A percentile compares a stretch with the other conserved stretches of the same genome.
These are phyloP conservation scores for Psilopogon haemacephalus DNA, from an alignment of 2,113 vertebrate species.

Conservation along the genomic window DNA sequence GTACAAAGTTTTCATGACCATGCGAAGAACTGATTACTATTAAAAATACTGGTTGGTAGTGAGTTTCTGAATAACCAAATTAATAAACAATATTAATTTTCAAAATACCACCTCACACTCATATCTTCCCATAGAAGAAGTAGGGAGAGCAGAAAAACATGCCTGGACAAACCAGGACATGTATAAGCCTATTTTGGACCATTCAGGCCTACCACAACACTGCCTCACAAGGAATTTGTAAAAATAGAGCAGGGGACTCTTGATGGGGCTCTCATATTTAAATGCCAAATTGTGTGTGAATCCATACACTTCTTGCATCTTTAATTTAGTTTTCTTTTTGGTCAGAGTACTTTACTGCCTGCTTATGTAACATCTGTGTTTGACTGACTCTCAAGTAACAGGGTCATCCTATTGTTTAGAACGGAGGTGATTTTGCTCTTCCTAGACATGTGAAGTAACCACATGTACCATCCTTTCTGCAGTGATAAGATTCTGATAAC, in stretches of 20 bases:
- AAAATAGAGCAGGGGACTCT: background rate
- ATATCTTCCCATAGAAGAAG: no score
- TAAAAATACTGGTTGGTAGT: no score
- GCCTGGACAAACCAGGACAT: no score
- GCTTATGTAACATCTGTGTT: background rate
- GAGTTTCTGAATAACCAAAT: no score
- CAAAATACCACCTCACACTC: no score
- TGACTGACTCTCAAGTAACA: background rate
- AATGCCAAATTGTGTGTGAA: background rate
- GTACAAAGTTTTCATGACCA: no score
- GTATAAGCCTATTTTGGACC: no score
- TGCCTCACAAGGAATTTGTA: background rate
- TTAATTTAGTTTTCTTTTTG: background rate
- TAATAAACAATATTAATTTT: no score
- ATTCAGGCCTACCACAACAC: no score
- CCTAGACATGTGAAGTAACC: background rate
- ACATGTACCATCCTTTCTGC: background rate
- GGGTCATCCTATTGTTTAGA: background rate
- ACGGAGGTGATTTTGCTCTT: background rate
- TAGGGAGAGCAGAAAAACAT: no score
- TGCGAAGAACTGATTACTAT: no score
- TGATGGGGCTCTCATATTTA: background rate
- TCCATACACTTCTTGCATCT: background rate
- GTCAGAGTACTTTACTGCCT: background rate
- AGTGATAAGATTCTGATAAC: background rate